These are phyloP conservation scores for Empis livida DNA, from an alignment of 2,888 invertebrate genomes.

Conservation along the genomic window DNA sequence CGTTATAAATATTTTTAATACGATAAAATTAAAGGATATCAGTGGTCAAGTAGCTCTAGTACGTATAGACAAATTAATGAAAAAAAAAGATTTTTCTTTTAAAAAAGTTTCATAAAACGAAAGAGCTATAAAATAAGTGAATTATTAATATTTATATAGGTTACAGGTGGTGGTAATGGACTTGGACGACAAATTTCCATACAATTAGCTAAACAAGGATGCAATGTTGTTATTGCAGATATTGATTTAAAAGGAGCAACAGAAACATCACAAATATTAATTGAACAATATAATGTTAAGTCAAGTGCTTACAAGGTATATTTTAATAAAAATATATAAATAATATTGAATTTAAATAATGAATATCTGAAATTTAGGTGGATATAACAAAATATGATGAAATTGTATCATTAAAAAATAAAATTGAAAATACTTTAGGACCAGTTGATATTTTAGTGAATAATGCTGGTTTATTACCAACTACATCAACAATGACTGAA, in stretches of 20 bases:
- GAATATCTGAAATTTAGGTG: constrained; percentile 18
- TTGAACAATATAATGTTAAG: constrained; percentile 25
- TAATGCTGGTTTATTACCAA: constrained; percentile 37
- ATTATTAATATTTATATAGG: constrained; percentile 6
- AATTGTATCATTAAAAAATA: constrained; percentile 26
- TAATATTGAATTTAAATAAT: neutral
- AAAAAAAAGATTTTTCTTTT: no score
- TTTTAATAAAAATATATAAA: neutral
- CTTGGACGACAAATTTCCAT: constrained; percentile 36
- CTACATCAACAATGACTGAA: constrained; percentile 17
- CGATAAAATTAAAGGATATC: neutral
- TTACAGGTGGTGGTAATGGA: constrained; percentile 39
- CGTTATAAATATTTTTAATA: neutral
- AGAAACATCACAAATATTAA: constrained; percentile 29
- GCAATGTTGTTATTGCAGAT: constrained; percentile 35
- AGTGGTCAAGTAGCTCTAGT: neutral
- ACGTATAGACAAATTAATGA: neutral
- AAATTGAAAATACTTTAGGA: constrained; percentile 32
- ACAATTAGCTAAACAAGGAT: constrained; percentile 32
- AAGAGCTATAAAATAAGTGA: no score
- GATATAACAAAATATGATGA: constrained; percentile 33
- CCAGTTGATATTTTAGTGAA: constrained; percentile 37
- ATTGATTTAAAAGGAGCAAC: constrained; percentile 31
- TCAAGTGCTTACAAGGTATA: constrained; percentile 31
- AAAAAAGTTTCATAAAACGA: no score